These are phyloP conservation scores for Andrena cerasifolii DNA, from an alignment of 1,140 invertebrate genomes.

Conservation along the genomic window DNA sequence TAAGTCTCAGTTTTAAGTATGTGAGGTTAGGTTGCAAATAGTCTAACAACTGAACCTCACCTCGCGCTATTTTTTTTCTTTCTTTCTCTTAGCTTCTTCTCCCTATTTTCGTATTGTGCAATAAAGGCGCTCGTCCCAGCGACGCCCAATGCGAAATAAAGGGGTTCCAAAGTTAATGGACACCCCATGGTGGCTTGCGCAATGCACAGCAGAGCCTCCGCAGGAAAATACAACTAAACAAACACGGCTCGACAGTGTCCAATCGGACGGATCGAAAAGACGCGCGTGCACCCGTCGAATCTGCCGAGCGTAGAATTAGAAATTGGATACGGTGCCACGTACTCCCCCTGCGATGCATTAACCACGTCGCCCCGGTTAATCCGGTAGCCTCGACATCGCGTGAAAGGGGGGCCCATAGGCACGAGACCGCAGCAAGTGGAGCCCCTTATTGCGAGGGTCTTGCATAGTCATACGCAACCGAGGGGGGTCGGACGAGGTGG, in stretches of 20 bases:
- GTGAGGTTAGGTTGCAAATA: too few relatives aligned
- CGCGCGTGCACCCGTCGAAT: conserved; percentile 60
- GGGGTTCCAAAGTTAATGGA: too few relatives aligned
- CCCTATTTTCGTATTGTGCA: too few relatives aligned
- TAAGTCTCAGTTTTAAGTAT: too few relatives aligned
- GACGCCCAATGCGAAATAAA: too few relatives aligned
- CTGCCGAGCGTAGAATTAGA: conserved; percentile 68
- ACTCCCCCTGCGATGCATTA: conserved; percentile 67
- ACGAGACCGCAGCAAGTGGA: conserved; percentile 52
- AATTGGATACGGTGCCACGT: conserved; percentile 63
- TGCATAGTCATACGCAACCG: conserved; percentile 63
- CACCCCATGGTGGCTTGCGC: too few relatives aligned
- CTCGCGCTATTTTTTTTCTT: too few relatives aligned
- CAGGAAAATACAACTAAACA: conserved; percentile 11
- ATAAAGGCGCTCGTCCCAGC: too few relatives aligned
- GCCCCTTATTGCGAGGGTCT: conserved; percentile 23
- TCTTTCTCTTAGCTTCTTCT: too few relatives aligned
- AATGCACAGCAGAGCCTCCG: neutral
- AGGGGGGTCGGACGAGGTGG: conserved; percentile 52
- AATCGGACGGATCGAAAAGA: conserved; percentile 2
- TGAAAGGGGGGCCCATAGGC: conserved; percentile 1
- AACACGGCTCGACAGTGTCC: conserved; percentile 7
- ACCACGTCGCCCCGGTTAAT: conserved; percentile 62
- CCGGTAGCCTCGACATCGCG: conserved; percentile 50
- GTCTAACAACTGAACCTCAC: too few relatives aligned